Conservation (phyloP, 2,888 invertebrate genomes). For the Anorthoa munda region DNA sequence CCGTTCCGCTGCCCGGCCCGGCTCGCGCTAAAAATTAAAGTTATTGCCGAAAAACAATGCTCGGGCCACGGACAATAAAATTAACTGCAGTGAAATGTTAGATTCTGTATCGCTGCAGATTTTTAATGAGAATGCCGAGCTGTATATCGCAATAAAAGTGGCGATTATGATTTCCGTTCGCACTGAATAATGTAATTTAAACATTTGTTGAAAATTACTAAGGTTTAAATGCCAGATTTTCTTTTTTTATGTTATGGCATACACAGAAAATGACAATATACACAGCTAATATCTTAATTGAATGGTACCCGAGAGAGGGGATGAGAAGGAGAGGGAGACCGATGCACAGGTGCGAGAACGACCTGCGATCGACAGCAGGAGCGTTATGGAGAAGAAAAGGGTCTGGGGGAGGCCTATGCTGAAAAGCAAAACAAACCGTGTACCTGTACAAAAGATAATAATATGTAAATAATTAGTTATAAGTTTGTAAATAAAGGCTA, state of each 20-base stretch:
- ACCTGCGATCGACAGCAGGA: too few species aligned
- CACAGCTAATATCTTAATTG: too few species aligned
- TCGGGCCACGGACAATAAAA: constrained; percentile 59
- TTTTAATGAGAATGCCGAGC: constrained; percentile 43
- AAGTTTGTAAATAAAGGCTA: too few species aligned
- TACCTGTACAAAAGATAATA: too few species aligned
- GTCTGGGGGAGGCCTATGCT: too few species aligned
- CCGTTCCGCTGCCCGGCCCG: constrained; percentile 34
- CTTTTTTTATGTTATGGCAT: background rate
- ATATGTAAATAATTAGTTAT: too few species aligned
- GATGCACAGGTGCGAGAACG: too few species aligned
- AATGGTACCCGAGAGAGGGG: too few species aligned
- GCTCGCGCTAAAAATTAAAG: constrained; percentile 64
- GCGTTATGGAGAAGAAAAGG: too few species aligned
- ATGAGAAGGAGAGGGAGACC: too few species aligned
- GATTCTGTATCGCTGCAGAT: constrained; percentile 38
- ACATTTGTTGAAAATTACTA: background rate
- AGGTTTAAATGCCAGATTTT: background rate
- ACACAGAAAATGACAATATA: background rate
- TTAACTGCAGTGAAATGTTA: constrained; percentile 61
- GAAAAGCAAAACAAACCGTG: too few species aligned
- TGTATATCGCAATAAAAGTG: constrained; percentile 34
- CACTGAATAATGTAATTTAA: background rate
- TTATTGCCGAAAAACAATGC: constrained; percentile 64
- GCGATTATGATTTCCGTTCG: constrained; percentile 32